Evolutionary conservation across 2,113 vertebrate genomes (phyloP).

Genomic region (Gila orcuttii): DNA sequence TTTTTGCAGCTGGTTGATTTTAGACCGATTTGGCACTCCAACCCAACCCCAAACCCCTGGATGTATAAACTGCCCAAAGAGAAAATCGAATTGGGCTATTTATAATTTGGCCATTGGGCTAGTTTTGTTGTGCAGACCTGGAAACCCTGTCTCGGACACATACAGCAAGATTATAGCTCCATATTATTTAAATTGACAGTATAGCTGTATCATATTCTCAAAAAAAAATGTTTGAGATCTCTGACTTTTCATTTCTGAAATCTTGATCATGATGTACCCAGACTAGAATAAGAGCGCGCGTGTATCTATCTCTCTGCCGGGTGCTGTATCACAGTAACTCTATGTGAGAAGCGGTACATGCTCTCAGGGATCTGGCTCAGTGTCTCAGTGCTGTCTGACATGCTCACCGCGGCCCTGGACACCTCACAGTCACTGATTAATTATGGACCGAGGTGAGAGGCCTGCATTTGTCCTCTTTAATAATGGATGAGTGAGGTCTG

Average conservation of each 20-base stretch:
- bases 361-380: not conserved
- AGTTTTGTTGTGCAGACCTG: no score
- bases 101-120: no score
- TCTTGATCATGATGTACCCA: not conserved
- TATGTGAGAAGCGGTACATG: not conserved
- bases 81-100: no score
- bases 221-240: no score
- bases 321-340: not conserved
- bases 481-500: constrained; percentile 33
- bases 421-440: constrained; percentile 23
- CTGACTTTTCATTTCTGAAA: not conserved
- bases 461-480: constrained; percentile 33
- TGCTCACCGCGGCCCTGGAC: not conserved
- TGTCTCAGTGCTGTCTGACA: not conserved
- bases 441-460: constrained; percentile 26
- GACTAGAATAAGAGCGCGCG: not conserved
- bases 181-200: not conserved
- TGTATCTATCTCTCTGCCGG: not conserved
- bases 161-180: not conserved
- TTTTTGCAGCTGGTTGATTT: no score
- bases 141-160: not conserved
- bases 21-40: no score
- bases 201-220: not conserved
- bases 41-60: no score
- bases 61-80: no score